Evolutionary conservation across 2,888 invertebrate species (phyloP), one percentile per base, ranked within the genome.

Genomic region (Callyntrura sp.): DNA sequence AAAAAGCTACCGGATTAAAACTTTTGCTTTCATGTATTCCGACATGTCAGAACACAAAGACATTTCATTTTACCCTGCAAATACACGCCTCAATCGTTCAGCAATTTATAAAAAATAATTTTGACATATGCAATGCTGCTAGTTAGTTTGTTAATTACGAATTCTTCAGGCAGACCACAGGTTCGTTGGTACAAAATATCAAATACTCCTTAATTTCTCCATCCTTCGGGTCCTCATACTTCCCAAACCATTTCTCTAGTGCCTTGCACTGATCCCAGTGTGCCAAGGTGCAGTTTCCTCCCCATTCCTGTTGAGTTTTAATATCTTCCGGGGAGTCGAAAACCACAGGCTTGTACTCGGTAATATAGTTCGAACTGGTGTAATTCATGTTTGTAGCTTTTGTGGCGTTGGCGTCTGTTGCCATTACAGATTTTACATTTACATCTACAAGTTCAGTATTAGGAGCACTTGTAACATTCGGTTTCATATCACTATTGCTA

Each of bases 131-230:
- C n/a, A n/a, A n/a, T n/a, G n/a, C n/a, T n/a, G n/a, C n/a, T n/a
- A n/a, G n/a, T n/a, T n/a, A n/a, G n/a, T n/a, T 6, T 9, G 55
- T 3, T 55, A 14, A 5, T 20, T 60, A 60, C 60, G 20, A 12
- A 28, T 89, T 91, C 45, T 79, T 89, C 83, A 91, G 76, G 65
- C 91, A 91, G 8, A 90, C 51, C 6, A 89, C 87, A 11, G 91
- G 91, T 43, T 91, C 90, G 2, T 76, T 20, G 3, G 51, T 62
- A 55, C 91, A 91, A 25, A 90, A 90, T 25, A 90, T 85, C 43
- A 45, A 17, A 43, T 86, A 86, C 12, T 90, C 51, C 35, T 86
- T 82, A 8, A 73, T 70, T 23, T 86, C 76, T 6, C 57, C 90
- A 17, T 86, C 81, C 48, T 87, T 90, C 3, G 78, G 88, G 23